These are phyloP conservation scores for Trematocara unimaculatum DNA, from an alignment of 2,113 vertebrate species.

Conservation along the genomic window DNA sequence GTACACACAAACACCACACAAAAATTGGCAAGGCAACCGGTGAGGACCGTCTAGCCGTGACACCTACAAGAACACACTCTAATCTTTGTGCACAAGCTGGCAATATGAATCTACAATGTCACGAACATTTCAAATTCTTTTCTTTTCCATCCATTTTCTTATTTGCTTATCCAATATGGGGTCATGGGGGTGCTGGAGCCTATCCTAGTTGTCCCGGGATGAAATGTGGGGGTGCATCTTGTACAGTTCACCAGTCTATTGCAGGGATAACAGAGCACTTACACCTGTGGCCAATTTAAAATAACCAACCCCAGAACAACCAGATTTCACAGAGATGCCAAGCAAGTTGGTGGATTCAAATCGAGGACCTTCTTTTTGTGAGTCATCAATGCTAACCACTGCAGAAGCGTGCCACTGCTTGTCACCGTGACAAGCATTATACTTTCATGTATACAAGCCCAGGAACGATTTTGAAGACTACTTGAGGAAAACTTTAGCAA, in stretches of 20 bases:
- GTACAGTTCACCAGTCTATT: background rate
- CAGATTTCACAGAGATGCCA: background rate
- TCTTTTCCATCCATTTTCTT: background rate
- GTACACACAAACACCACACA: too few species aligned
- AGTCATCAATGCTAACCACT: background rate
- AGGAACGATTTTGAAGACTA: background rate
- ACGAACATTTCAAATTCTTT: background rate
- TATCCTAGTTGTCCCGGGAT: background rate
- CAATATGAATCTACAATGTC: background rate
- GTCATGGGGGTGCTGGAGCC: background rate
- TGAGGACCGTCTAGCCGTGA: too few species aligned
- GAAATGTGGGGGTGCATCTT: background rate
- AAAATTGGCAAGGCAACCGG: too few species aligned
- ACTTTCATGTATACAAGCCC: background rate
- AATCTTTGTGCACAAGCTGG: background rate
- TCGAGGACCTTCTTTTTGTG: background rate
- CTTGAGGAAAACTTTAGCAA: background rate
- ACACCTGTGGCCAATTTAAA: background rate
- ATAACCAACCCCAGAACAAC: background rate
- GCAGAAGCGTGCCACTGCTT: background rate
- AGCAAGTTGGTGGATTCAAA: background rate
- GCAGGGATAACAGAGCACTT: background rate
- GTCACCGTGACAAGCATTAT: background rate
- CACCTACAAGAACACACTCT: background rate
- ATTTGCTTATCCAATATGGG: background rate